Evolutionary conservation across 2,797 vertebrate genomes (phyloP).

Genomic region (Neosilurus hyrtlii): DNA sequence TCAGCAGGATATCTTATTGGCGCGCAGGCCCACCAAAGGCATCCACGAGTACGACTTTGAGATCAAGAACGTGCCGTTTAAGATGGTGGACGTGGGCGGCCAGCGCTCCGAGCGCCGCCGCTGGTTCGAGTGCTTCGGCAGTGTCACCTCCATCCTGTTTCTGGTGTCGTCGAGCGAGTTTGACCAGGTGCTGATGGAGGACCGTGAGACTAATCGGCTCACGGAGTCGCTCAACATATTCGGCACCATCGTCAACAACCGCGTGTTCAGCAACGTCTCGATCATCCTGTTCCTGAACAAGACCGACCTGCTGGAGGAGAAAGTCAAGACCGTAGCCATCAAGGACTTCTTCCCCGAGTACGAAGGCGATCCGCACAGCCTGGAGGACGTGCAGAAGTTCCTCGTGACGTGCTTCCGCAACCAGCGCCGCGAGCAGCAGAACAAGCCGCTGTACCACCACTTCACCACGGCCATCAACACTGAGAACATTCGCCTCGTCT

Average conservation of each 20-base stretch:
- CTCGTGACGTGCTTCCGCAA: conserved; percentile 93
- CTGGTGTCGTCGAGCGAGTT: conserved; percentile 96
- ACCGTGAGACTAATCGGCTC: conserved; percentile 92
- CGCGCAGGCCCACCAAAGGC: conserved; percentile 92
- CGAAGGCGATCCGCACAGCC: conserved; percentile 80
- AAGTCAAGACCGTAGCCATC: conserved; percentile 89
- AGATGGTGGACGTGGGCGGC: conserved; percentile 96
- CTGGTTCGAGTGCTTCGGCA: conserved; percentile 98
- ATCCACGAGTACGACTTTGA: conserved; percentile 97
- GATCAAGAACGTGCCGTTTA: conserved; percentile 96
- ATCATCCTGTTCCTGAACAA: conserved; percentile 99
- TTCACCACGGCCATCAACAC: conserved; percentile 99
- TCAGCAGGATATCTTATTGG: conserved; percentile 93
- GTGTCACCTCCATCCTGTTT: conserved; percentile 94
- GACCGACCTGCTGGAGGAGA: conserved; percentile 96
- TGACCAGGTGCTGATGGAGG: conserved; percentile 99
- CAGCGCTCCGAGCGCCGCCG: conserved; percentile 92
- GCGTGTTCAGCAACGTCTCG: conserved; percentile 95
- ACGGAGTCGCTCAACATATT: conserved; percentile 98
- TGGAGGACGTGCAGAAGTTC: conserved; percentile 89
- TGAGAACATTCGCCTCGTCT: conserved; percentile 96
- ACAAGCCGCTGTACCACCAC: conserved; percentile 96
- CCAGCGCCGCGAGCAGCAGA: conserved; percentile 92
- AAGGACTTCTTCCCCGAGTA: conserved; percentile 95
- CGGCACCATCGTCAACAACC: conserved; percentile 97